Base-by-base conservation (phyloP, 2,888 invertebrate species). In the Ophion ventricosus region DNA sequence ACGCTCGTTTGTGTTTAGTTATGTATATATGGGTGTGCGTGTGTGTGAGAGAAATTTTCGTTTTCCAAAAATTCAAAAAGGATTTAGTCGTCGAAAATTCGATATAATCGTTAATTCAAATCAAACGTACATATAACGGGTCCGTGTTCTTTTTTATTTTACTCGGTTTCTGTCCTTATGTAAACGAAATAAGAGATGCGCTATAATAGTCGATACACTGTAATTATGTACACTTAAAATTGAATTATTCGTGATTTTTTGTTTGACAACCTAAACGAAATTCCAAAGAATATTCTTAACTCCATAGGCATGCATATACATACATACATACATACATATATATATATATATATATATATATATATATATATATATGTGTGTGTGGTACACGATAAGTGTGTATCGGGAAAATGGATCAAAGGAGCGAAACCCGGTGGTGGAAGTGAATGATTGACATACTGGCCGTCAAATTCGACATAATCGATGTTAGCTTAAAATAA, bases 191-290 rank as follows among this genome's bases (percentile, higher is more conserved):
- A 17, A 59, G 20, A 64, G 43, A 49, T 40, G 23, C 57, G 20
- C 43, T 69, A 40, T 56, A 54, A 72, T 35, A 54, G 29, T 63
- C 35, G 61, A 78, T 54, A 70, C 69, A 79, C 29, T 25, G 63
- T 35, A 29, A 56, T 59, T 79, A 79, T 79, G 29, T 70, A 79
- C 70, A 72, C 54, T 20, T 43, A 69, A 29, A 79, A 69, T 61
- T 69, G 26, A 43, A 35, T 77, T 1, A 11, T 74, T 26, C 59
- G 57, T 14, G 57, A 40, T 54, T 49, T 54, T 54, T 57, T 57
- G n/a, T 66, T 54, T 43, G 20, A 20, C 74, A 66, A 25, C 79
- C 7, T 74, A 59, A 29, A 20, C 11, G 49, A 67, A 66, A 73
- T 20, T 74, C 11, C 29, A 57, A 74, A 54, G 57, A 67, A 43